Base-by-base conservation (phyloP, 1,140 invertebrate genomes). In the Mamestra configurata region DNA sequence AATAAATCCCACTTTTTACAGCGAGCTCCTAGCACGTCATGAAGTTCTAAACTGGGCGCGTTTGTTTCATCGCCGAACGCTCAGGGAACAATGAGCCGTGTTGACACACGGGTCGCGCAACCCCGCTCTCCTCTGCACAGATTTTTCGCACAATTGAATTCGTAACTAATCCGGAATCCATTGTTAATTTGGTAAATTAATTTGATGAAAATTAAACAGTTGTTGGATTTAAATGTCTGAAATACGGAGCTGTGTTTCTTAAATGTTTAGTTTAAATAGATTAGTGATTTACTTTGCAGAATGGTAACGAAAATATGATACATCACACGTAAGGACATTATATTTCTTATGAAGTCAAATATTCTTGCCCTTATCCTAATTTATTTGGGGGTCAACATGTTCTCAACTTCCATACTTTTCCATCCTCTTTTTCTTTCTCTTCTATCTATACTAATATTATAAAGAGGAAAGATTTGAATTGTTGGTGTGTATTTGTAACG, bases 61-160 rank as follows among this genome's bases (percentile, higher is more conserved):
- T 61, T 49, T 64, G 31, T 64, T 66, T 18, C 27, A 68, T 18
- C 70, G 37, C 20, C 53, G 10, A 66, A 73, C 51, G 71, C 46
- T 73, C 27, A 40, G 10, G 59, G 13, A 27, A 81, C 73, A 81
- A 77, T 77, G 75, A 10, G n/a, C 18, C 18, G 22, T 86, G 83
- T 87, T 88, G 85, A 85, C 86, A 85, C 79, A 84, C 81, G 76
- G 80, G 77, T 66, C 35, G 71, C 55, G 75, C 13, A 6, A 20
- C 40, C 71, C 66, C 71, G 70, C 68, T 79, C 20, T 79, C 20
- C 70, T 35, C 49, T 49, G 70, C 70, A 57, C 59, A 82, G 71
- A 88, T 91, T 92, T 92, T 89, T 89, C 84, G 82, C 81, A 90
- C 90, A 92, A 92, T 92, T 89, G 90, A 92, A 92, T 92, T 89